Evolutionary conservation across 2,888 invertebrate species (phyloP).

Genomic region (Dryomyza anilis): DNA sequence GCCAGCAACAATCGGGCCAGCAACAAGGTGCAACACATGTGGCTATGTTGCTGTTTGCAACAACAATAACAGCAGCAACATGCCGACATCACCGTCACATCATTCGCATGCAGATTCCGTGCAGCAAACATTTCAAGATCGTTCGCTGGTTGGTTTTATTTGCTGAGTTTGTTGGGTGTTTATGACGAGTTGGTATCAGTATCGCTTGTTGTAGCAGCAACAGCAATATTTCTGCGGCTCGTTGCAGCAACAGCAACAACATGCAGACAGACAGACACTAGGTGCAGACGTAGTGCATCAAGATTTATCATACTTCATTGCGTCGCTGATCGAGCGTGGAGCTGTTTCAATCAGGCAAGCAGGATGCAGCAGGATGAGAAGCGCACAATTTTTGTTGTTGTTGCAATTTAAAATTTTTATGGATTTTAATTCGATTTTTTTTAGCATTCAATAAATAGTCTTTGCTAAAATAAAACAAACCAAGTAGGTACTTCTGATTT

Average conservation of each 20-base stretch:
- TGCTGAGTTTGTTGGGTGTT: slow-evolving; percentile 4
- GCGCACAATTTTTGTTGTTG: slow-evolving; percentile 3
- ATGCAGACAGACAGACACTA: not conserved
- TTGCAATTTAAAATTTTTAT: no score
- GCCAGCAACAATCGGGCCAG: no score
- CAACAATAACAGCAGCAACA: not conserved
- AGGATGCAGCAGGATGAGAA: not conserved
- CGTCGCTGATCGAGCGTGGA: slow-evolving; percentile 42
- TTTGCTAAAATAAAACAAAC: no score
- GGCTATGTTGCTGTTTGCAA: no score
- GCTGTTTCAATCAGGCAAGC: slow-evolving; percentile 36
- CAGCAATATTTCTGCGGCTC: slow-evolving; percentile 2
- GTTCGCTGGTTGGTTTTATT: not conserved
- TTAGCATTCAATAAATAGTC: no score
- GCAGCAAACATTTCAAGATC: slow-evolving; percentile 9
- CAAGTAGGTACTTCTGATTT: no score
- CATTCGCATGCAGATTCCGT: not conserved
- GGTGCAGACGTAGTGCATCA: not conserved
- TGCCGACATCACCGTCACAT: not conserved
- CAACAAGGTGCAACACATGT: not conserved
- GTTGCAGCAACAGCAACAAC: not conserved
- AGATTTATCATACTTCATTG: slow-evolving; percentile 39
- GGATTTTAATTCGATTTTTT: no score
- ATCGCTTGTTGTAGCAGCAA: slow-evolving; percentile 9
- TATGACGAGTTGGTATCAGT: slow-evolving; percentile 24